Conservation (phyloP, 2,113 vertebrate genomes). For the Myiagra hebetior region DNA sequence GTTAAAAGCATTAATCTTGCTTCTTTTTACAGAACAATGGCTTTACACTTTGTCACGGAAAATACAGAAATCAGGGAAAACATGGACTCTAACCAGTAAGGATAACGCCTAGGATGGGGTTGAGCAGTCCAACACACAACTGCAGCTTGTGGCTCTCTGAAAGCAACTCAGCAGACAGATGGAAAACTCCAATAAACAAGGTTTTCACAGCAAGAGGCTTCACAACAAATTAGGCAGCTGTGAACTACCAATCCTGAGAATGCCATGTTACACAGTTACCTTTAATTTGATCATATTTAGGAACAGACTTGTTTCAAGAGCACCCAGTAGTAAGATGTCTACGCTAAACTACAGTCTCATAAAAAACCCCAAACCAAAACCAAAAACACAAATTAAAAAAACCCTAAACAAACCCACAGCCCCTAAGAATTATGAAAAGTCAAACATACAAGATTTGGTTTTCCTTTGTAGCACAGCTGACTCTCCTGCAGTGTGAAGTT, state of each 20-base stretch:
- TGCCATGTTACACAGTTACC: neutral
- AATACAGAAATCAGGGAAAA: neutral
- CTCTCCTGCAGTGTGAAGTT: neutral
- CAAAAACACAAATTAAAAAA: neutral
- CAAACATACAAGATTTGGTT: neutral
- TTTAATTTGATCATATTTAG: neutral
- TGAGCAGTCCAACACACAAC: neutral
- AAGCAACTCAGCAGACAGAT: neutral
- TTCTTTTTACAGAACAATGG: neutral
- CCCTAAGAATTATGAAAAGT: neutral
- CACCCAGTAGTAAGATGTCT: neutral
- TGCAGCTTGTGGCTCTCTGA: neutral
- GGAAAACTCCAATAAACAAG: neutral
- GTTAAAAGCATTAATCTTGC: neutral
- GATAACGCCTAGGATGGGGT: rapidly evolving
- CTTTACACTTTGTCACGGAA: neutral
- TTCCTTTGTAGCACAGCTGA: neutral
- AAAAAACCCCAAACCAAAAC: neutral
- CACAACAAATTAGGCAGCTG: neutral
- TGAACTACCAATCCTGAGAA: neutral
- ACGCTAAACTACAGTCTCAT: neutral
- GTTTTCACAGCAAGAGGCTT: neutral
- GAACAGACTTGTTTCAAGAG: neutral
- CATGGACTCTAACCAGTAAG: neutral
- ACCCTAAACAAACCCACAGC: neutral